These are phyloP conservation scores for Okamejei kenojei DNA, from an alignment of 2,797 vertebrate species.

Conservation along the genomic window DNA sequence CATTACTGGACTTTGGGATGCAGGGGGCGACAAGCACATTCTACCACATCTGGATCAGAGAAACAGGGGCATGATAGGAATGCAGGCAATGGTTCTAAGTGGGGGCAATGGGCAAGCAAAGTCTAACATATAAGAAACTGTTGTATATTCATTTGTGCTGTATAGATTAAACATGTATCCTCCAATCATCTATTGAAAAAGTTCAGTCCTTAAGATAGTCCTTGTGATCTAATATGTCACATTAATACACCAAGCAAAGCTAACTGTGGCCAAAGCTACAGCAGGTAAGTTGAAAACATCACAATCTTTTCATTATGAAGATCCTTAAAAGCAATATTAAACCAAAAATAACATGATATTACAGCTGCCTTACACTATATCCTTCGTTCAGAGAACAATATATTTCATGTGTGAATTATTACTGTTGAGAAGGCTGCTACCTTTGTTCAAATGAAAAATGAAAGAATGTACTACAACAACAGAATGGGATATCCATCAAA, in stretches of 20 bases:
- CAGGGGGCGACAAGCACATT: too few species aligned
- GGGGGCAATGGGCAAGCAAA: too few species aligned
- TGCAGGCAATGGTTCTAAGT: too few species aligned
- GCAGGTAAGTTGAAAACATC: neutral
- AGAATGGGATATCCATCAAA: neutral
- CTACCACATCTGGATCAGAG: too few species aligned
- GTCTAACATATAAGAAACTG: too few species aligned
- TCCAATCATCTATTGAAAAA: neutral
- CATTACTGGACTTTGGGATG: neutral
- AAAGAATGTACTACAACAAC: slow-evolving; percentile 22
- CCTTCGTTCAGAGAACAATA: neutral
- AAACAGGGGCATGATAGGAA: too few species aligned
- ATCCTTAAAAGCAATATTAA: neutral
- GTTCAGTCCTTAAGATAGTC: neutral
- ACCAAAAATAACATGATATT: neutral
- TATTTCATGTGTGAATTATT: neutral
- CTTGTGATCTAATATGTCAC: neutral
- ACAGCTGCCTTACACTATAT: neutral
- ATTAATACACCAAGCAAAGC: neutral
- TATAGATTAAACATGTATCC: neutral
- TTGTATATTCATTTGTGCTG: neutral
- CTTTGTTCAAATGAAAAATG: neutral
- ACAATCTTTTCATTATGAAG: neutral
- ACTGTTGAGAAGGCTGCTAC: neutral
- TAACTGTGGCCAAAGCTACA: neutral